phyloP scores from a whole-genome alignment of 1,140 invertebrate genomes.

The Periplaneta americana region DNA sequence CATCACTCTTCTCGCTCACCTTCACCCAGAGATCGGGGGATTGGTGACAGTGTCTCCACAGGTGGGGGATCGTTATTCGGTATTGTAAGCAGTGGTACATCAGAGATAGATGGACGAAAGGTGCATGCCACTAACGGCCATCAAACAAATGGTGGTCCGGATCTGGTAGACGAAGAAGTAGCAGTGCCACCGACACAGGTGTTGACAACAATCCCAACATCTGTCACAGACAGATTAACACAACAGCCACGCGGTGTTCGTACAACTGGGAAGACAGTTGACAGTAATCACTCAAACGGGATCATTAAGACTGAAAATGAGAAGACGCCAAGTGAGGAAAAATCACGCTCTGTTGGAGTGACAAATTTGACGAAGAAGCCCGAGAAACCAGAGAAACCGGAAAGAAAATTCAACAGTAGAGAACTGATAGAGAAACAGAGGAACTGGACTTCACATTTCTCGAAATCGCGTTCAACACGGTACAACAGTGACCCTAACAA shows the following conservation, averaged over 20 bases:
- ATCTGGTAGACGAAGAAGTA: background rate
- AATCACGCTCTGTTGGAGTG: background rate
- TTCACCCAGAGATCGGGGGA: conserved; percentile 10
- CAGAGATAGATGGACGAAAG: background rate
- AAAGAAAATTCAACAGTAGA: conserved; percentile 73
- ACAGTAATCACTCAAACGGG: background rate
- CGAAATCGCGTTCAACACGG: conserved; percentile 58
- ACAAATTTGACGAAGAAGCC: conserved; percentile 35
- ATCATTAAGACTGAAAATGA: background rate
- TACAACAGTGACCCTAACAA: conserved; percentile 57
- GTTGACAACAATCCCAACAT: background rate
- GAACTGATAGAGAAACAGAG: conserved; percentile 84
- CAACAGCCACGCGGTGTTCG: background rate
- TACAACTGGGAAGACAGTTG: background rate
- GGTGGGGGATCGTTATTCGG: background rate
- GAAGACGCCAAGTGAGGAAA: background rate
- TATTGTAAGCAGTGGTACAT: background rate
- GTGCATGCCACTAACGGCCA: background rate
- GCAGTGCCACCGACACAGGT: background rate
- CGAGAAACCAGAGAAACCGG: conserved; percentile 68
- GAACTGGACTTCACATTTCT: conserved; percentile 88
- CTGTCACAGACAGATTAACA: background rate
- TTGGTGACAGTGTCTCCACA: background rate
- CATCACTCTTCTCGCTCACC: conserved; percentile 17
- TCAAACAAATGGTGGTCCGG: background rate